Evolutionary conservation across 2,888 invertebrate species (phyloP).

Genomic region (Tenthredo notha): DNA sequence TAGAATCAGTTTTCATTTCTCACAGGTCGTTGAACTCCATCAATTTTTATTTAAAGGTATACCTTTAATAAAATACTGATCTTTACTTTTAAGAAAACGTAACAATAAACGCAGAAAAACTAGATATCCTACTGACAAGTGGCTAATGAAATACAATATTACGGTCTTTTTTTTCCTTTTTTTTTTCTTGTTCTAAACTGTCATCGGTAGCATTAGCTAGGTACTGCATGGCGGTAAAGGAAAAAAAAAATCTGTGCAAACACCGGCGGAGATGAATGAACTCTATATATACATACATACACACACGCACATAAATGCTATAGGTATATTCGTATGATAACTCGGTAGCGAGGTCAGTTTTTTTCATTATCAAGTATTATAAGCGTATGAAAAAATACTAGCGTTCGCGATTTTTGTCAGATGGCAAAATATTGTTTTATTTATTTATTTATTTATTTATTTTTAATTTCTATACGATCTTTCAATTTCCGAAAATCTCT

Average conservation of each 20-base stretch:
- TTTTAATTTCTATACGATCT: background rate
- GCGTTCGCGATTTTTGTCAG: background rate
- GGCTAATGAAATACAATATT: background rate
- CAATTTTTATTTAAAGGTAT: background rate
- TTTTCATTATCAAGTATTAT: background rate
- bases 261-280: conserved; percentile 32
- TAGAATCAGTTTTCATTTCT: background rate
- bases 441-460: background rate
- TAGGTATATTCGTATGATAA: conserved; percentile 16
- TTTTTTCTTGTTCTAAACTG: background rate
- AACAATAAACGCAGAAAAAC: background rate
- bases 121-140: conserved; percentile 1
- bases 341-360: conserved; percentile 32
- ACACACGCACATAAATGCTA: background rate
- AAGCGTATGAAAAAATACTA: background rate
- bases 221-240: background rate
- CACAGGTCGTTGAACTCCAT: background rate
- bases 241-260: conserved; percentile 16
- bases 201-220: background rate
- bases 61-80: background rate
- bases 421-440: background rate
- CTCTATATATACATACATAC: background rate
- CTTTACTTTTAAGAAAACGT: background rate
- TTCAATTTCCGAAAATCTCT: background rate
- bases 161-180: background rate